Percentiles rank a stretch among this genome's conserved stretches.
Evolutionary conservation across 1,140 invertebrate species (phyloP).

Genomic region (Drosophila nasuta): DNA sequence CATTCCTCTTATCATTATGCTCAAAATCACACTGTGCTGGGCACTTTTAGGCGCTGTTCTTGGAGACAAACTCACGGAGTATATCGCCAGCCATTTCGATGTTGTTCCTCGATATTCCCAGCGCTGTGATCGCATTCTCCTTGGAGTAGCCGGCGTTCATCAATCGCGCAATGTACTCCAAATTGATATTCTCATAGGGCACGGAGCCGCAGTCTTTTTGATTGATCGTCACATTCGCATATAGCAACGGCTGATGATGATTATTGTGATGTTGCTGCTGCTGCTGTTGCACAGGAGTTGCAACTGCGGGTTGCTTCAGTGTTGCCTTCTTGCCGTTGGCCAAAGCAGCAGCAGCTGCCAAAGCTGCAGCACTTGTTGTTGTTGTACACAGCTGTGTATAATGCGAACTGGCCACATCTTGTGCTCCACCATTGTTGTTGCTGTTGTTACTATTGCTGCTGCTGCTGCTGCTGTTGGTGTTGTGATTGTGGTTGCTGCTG

Average conservation of each 20-base stretch:
- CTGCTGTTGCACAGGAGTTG: slow-evolving; percentile 49
- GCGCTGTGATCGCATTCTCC: slow-evolving; percentile 94
- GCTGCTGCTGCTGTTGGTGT: neutral
- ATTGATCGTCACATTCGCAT: slow-evolving; percentile 84
- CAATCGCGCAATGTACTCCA: slow-evolving; percentile 94
- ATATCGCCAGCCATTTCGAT: slow-evolving; percentile 98
- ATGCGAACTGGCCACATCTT: slow-evolving; percentile 65
- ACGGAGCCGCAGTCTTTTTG: slow-evolving; percentile 85
- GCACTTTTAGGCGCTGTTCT: slow-evolving; percentile 76
- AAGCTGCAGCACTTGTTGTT: slow-evolving; percentile 55
- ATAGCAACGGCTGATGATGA: slow-evolving; percentile 76
- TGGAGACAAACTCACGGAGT: slow-evolving; percentile 93
- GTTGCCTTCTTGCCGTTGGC: slow-evolving; percentile 66
- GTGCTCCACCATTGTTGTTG: neutral
- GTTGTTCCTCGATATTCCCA: slow-evolving; percentile 96
- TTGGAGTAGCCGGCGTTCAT: slow-evolving; percentile 95
- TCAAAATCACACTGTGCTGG: slow-evolving; percentile 30
- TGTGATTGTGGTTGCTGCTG: neutral
- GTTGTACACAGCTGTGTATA: slow-evolving; percentile 78
- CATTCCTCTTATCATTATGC: neutral
- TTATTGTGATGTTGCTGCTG: slow-evolving; percentile 42
- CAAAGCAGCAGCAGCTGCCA: slow-evolving; percentile 45
- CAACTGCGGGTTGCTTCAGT: slow-evolving; percentile 35
- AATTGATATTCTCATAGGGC: slow-evolving; percentile 95
- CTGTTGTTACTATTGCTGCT: slow-evolving; percentile 3